These are phyloP conservation scores for Dunckerocampus dactyliophorus DNA, from an alignment of 2,113 vertebrate species.

Conservation along the genomic window DNA sequence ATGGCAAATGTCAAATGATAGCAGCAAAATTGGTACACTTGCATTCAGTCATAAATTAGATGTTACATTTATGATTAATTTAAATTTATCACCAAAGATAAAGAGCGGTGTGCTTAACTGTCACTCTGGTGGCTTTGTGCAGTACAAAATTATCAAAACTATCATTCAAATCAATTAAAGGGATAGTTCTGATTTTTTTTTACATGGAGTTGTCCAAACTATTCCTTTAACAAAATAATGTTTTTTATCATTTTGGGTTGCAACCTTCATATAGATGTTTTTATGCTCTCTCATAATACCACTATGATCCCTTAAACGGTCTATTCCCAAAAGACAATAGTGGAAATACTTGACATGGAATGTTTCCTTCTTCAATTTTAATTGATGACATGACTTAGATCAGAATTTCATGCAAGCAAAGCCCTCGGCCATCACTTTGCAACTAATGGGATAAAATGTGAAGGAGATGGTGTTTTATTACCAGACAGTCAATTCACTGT, in stretches of 20 bases:
- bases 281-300: not conserved
- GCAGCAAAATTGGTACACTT: not conserved
- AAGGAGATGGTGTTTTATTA: not conserved
- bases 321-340: slow-evolving; percentile 13
- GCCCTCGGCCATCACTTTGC: slow-evolving; percentile 5
- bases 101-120: no score
- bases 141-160: no score
- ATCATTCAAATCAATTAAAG: no score
- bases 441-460: not conserved
- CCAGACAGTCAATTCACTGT: not conserved
- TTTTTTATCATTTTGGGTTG: no score
- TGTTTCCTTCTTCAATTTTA: slow-evolving; percentile 31
- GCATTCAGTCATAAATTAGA: no score
- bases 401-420: slow-evolving; percentile 35
- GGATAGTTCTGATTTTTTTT: no score
- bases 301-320: slow-evolving; percentile 10
- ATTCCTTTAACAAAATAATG: no score
- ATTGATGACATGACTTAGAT: slow-evolving; percentile 42
- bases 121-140: no score
- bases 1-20: not conserved
- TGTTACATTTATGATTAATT: no score
- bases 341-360: slow-evolving; percentile 25
- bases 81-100: no score
- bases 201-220: no score
- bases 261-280: no score